Evolutionary conservation across 2,888 invertebrate genomes (phyloP), one percentile per base, ranked within the genome.

Genomic region (Neoaliturus tenellus): DNA sequence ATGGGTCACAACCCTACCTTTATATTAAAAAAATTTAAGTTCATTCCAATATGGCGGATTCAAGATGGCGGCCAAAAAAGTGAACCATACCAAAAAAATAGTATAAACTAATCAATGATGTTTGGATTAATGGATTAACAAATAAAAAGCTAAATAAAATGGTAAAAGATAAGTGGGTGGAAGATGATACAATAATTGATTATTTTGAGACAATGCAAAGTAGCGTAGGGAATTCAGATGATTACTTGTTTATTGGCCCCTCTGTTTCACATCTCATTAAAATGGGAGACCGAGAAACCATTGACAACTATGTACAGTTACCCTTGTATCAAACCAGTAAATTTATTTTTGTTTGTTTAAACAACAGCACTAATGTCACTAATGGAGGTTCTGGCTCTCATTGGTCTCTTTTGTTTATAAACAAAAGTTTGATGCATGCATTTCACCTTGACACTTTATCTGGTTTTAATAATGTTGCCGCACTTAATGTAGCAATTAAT

Each of bases 401-500:
- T 67, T 67, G 67, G 67, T 67, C 67, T 67, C 67, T 67, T 31
- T 33, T 67, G 67, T 67, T 67, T 67, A 20, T 67, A 33, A n/a
- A 67, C 14, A 67, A 67, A 31, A 28, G 12, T 67, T 14, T 12
- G 14, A 31, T 33, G n/a, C 31, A 67, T 14, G 67, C 28, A 31
- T 67, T 33, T 67, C 28, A 67, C 4, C 31, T 67, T 0, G 67
- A 67, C 35, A 33, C 31, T 33, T 33, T 67, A 31, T 2, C 35
- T 33, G 35, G 23, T 31, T 67, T 67, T n/a, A 67, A 67, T n/a
- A 31, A 67, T 33, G 31, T 67, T 67, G 17, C 67, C 35, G 67
- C 67, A 33, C 31, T 31, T 17, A 31, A 31, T 31, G 35, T 35
- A 31, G 67, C 67, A 2, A 67, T 3, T 67, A 67, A 28, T n/a